Evolutionary conservation across 1,140 invertebrate species (phyloP).

Genomic region (Trachymyrmex cornetzi): DNA sequence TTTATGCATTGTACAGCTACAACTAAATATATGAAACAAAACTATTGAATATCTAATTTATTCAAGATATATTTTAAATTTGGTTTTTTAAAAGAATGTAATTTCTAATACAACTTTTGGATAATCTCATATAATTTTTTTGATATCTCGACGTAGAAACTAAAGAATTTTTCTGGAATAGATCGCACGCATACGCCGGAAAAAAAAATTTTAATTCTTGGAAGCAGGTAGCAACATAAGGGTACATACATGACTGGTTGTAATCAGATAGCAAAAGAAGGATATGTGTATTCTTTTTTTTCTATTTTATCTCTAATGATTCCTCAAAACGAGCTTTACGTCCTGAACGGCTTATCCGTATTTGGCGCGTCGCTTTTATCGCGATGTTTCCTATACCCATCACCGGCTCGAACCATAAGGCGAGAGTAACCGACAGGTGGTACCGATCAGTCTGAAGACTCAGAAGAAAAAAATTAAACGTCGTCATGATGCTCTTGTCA

Average conservation of each 20-base stretch:
- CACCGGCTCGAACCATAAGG: conserved; percentile 39
- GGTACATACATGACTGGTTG: conserved; percentile 60
- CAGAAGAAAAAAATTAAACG: conserved; percentile 65
- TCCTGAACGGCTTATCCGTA: conserved; percentile 59
- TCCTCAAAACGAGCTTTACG: conserved; percentile 73
- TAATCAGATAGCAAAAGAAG: conserved; percentile 59
- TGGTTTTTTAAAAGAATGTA: neutral
- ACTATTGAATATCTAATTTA: neutral
- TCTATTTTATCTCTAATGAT: conserved; percentile 72
- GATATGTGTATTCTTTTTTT: conserved; percentile 33
- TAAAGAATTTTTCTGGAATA: conserved; percentile 22
- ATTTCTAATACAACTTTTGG: neutral
- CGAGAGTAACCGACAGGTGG: conserved; percentile 70
- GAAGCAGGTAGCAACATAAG: conserved; percentile 65
- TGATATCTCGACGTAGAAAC: neutral
- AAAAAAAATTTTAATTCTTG: conserved; percentile 50
- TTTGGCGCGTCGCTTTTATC: conserved; percentile 72
- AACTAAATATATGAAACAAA: neutral
- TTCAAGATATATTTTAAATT: neutral
- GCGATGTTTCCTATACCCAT: conserved; percentile 66
- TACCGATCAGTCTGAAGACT: conserved; percentile 63
- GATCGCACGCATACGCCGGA: neutral
- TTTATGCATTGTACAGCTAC: too few relatives aligned
- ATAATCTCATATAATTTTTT: neutral
- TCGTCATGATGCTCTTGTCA: conserved; percentile 64